Base-by-base conservation (phyloP, 2,113 vertebrate genomes). In the Neomonachus schauinslandi region DNA sequence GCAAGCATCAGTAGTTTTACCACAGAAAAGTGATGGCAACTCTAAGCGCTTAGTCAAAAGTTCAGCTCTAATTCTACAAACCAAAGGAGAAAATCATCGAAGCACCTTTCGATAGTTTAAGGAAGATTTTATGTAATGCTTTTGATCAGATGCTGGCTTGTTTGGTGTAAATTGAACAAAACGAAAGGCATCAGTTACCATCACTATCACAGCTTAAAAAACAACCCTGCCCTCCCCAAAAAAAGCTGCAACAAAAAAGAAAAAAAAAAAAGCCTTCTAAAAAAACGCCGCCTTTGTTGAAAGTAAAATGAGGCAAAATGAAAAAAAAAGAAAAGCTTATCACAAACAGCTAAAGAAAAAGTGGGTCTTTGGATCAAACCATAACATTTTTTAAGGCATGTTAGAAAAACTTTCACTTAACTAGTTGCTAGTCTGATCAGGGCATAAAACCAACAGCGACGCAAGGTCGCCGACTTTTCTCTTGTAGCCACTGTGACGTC, bases 341-440 rank as follows among this genome's bases (percentile, higher is more conserved):
- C 85, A 98, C 49, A 96, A 97, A 76, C 88, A 98, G 98, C 98
- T 98, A 98, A 99, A 98, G 97, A 98, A 99, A 98, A 97, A 93
- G 93, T 74, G 98, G 99, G 99, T 99, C 99, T 99, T 99, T 99
- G 99, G 99, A 99, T 99, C 98, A 99, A 99, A 99, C 98, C 57
- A 99, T 99, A 99, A 98, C 91, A 95, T 98, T 98, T 98, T 99
- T 98, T 99, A 99, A 99, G 99, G 99, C 99, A 99, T 99, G 98
- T 99, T 96, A 97, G 94, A 98, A 98, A 98, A 98, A 98, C 94
- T 93, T 98, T 97, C 98, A 98, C 93, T 97, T 97, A 89, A 36
- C 86, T 96, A 98, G 98, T 53, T 97, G 97, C 98, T 98, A 98
- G 98, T 96, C 95, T 98, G 98, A 96, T 87, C 92, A 96, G 98